phyloP scores from a whole-genome alignment of 2,888 invertebrate species.

The Monoplex corrugatus region DNA sequence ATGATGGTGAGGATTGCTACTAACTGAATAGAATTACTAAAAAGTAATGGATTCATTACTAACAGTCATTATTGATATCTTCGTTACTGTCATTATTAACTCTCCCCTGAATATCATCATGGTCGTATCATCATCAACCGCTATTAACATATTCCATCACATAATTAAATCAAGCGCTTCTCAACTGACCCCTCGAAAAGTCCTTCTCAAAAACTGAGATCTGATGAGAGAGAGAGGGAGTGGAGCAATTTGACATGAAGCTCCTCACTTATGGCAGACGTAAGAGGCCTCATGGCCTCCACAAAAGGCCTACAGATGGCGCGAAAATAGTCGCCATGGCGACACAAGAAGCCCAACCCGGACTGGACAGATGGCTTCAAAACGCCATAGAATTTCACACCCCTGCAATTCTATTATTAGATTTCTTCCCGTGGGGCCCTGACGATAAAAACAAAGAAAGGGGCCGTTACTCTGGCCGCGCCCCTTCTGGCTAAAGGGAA shows the following conservation, averaged over 20 bases:
- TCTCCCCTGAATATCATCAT: background rate
- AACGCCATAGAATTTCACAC: constrained; percentile 6
- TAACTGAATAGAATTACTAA: background rate
- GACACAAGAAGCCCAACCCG: background rate
- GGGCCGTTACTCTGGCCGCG: no score
- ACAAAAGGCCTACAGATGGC: constrained; percentile 33
- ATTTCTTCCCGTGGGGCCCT: background rate
- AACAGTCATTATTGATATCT: no score
- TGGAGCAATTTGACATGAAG: background rate
- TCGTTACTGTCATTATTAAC: no score
- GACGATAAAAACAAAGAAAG: background rate
- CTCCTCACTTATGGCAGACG: background rate
- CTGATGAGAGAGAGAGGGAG: background rate
- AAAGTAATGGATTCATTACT: background rate
- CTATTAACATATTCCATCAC: background rate
- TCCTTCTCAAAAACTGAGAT: background rate
- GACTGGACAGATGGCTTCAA: constrained; percentile 35
- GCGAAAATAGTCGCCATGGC: background rate
- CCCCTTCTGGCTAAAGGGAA: constrained; percentile 20
- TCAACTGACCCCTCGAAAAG: background rate
- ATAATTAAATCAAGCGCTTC: background rate
- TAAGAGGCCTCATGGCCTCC: background rate
- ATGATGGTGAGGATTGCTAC: background rate
- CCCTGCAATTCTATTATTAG: constrained; percentile 29
- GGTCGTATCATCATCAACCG: background rate